These are phyloP conservation scores for Halesus radiatus DNA, from an alignment of 1,140 invertebrate genomes.

Conservation along the genomic window DNA sequence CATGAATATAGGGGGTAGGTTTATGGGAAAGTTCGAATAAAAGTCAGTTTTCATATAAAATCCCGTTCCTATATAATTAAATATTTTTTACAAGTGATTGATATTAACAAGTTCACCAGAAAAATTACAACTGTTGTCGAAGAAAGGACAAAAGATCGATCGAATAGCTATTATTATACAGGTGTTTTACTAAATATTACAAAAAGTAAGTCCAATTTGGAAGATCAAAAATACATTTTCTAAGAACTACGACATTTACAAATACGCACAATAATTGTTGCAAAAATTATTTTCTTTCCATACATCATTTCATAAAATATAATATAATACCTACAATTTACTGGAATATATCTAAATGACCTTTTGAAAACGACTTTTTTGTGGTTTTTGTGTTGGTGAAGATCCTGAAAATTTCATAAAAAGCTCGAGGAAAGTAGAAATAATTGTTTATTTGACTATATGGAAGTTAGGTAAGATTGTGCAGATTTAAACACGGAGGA, in stretches of 20 bases:
- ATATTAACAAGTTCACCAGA: conserved; percentile 35
- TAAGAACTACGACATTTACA: conserved; percentile 17
- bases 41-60: conserved; percentile 30
- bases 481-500: too few relatives aligned
- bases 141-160: neutral
- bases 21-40: neutral
- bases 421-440: too few relatives aligned
- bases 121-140: conserved; percentile 22
- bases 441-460: too few relatives aligned
- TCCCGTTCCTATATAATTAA: conserved; percentile 43
- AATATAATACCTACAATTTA: too few relatives aligned
- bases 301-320: too few relatives aligned
- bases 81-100: conserved; percentile 40
- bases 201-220: conserved; percentile 18
- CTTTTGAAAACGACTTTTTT: too few relatives aligned
- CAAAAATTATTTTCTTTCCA: too few relatives aligned
- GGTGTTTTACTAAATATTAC: conserved; percentile 11
- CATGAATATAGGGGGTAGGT: too few relatives aligned
- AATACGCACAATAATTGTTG: neutral
- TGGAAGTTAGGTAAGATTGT: too few relatives aligned
- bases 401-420: too few relatives aligned
- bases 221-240: conserved; percentile 34
- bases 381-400: too few relatives aligned
- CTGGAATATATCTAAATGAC: too few relatives aligned
- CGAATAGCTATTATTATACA: conserved; percentile 36